Evolutionary conservation across 1,140 invertebrate species (phyloP).

Genomic region (Pseudobourletiella spinata): DNA sequence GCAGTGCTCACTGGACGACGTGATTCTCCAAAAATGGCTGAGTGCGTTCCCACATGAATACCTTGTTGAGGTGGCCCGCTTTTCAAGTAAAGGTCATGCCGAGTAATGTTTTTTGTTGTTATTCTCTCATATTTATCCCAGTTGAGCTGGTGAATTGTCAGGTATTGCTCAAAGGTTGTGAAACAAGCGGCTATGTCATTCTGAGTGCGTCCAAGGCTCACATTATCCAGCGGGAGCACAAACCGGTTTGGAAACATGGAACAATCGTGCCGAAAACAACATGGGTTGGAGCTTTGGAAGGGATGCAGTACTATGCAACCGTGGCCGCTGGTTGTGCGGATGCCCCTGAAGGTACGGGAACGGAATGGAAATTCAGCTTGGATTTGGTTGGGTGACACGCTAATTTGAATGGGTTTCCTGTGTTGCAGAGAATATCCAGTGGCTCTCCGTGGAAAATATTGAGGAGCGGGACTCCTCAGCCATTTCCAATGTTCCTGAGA

Average conservation of each 20-base stretch:
- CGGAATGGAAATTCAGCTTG: too few species aligned
- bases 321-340: constrained; percentile 75
- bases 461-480: constrained; percentile 66
- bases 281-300: constrained; percentile 88
- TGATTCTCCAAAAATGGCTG: constrained; percentile 85
- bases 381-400: constrained; percentile 11
- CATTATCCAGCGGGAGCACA: constrained; percentile 79
- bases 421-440: constrained; percentile 77
- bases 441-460: constrained; percentile 86
- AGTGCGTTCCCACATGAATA: too few species aligned
- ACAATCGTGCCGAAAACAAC: constrained; percentile 87
- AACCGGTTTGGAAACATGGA: constrained; percentile 82
- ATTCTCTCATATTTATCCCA: constrained; percentile 10
- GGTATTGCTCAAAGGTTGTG: constrained; percentile 88
- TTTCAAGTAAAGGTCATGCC: too few species aligned
- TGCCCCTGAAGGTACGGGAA: constrained; percentile 41
- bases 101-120: constrained; percentile 37
- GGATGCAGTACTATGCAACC: constrained; percentile 98
- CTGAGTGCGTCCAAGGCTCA: constrained; percentile 91
- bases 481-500: constrained; percentile 72
- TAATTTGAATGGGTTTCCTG: too few species aligned
- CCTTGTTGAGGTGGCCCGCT: too few species aligned
- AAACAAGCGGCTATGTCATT: constrained; percentile 93
- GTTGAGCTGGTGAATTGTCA: constrained; percentile 93
- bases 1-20: constrained; percentile 77